These are phyloP conservation scores for Thelaira solivaga DNA, from an alignment of 2,888 invertebrate genomes.

Conservation along the genomic window DNA sequence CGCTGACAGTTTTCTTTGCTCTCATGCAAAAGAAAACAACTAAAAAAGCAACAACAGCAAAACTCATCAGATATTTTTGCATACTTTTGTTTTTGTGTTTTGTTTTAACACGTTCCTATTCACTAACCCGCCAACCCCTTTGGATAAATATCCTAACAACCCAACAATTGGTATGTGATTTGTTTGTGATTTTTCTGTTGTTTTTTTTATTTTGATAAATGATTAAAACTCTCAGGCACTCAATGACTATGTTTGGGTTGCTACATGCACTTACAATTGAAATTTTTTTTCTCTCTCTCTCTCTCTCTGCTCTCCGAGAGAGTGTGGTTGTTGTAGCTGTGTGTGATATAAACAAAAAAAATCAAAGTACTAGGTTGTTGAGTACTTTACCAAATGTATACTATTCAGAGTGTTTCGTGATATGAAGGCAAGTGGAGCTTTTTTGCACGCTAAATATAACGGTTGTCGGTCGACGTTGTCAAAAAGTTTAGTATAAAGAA, in stretches of 20 bases:
- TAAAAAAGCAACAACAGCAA: slow-evolving; percentile 18
- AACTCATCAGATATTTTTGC: slow-evolving; percentile 50
- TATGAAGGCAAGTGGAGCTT: slow-evolving; percentile 62
- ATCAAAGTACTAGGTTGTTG: slow-evolving; percentile 59
- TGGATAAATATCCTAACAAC: background rate
- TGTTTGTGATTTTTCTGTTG: slow-evolving; percentile 44
- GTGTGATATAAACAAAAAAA: slow-evolving; percentile 42
- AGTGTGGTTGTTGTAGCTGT: slow-evolving; percentile 38
- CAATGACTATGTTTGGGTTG: background rate
- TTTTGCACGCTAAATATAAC: slow-evolving; percentile 45
- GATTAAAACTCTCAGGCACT: slow-evolving; percentile 22
- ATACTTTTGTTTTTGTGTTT: slow-evolving; percentile 37
- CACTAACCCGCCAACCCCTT: background rate
- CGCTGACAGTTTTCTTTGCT: too few species aligned
- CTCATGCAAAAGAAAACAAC: slow-evolving; percentile 37
- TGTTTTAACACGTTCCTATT: slow-evolving; percentile 40
- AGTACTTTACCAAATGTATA: slow-evolving; percentile 54
- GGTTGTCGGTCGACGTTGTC: slow-evolving; percentile 48
- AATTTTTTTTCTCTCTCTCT: slow-evolving; percentile 17
- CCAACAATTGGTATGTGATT: slow-evolving; percentile 44
- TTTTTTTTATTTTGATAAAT: slow-evolving; percentile 33
- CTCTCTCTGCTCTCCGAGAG: slow-evolving; percentile 23
- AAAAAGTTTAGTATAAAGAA: slow-evolving; percentile 37
- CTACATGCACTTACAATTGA: background rate
- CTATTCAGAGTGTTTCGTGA: slow-evolving; percentile 62